phyloP scores from a whole-genome alignment of 1,140 invertebrate species.

The Probaryconus sp. region DNA sequence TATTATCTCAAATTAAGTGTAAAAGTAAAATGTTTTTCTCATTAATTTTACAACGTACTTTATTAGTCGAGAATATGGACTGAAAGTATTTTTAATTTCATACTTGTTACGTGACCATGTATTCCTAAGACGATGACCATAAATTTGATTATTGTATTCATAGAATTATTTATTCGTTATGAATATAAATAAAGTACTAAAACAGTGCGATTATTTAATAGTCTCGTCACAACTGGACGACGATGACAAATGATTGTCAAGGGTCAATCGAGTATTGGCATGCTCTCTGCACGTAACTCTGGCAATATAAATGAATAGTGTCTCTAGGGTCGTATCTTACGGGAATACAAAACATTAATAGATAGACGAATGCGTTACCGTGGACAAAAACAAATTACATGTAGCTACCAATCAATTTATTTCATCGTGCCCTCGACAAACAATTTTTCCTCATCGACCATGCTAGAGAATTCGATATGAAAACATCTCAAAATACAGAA shows the following conservation, averaged over 20 bases:
- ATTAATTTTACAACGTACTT: too few species aligned
- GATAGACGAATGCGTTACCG: slow-evolving; percentile 72
- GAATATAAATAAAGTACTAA: slow-evolving; percentile 25
- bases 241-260: slow-evolving; percentile 73
- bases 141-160: too few species aligned
- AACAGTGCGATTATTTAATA: slow-evolving; percentile 37
- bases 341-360: slow-evolving; percentile 76
- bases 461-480: slow-evolving; percentile 39
- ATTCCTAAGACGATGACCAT: too few species aligned
- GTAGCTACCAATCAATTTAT: slow-evolving; percentile 72
- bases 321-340: slow-evolving; percentile 71
- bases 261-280: slow-evolving; percentile 75
- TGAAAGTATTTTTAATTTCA: too few species aligned
- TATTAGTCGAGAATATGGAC: too few species aligned
- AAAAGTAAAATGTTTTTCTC: too few species aligned
- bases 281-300: slow-evolving; percentile 60
- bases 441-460: slow-evolving; percentile 63
- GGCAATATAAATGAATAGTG: slow-evolving; percentile 75
- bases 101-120: too few species aligned
- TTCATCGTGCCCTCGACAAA: slow-evolving; percentile 59
- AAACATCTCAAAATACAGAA: slow-evolving; percentile 29
- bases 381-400: slow-evolving; percentile 72
- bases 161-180: too few species aligned
- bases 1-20: too few species aligned
- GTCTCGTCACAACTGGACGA: slow-evolving; percentile 35